Percentiles rank a stretch among this genome's conserved stretches.
Evolutionary conservation across 30 jellyfish, hydroid and myxozoan genomes (phyloP).

Genomic region (Nemopilema nomurai): DNA sequence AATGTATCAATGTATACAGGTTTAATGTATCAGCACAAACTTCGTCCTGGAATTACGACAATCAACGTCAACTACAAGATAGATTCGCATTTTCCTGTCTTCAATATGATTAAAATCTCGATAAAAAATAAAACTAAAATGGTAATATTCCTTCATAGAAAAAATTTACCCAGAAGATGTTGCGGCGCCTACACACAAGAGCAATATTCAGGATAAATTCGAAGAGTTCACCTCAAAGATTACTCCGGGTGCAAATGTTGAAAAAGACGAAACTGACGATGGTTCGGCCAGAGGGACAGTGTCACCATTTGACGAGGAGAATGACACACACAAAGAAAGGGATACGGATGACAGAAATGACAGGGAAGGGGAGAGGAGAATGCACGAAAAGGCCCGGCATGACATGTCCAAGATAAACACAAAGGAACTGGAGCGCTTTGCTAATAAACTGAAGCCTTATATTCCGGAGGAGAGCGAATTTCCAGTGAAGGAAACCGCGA

Average conservation of each 20-base stretch:
- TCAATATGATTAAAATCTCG: too few relatives aligned
- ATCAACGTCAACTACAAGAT: too few relatives aligned
- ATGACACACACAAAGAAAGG: conserved; percentile 22
- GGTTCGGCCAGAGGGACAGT: conserved; percentile 68
- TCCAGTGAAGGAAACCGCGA: conserved; percentile 14
- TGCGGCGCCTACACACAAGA: conserved; percentile 57
- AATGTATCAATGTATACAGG: too few relatives aligned
- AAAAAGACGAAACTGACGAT: conserved; percentile 35
- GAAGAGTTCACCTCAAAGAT: conserved; percentile 31
- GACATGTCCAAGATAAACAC: background rate
- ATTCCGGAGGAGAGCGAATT: conserved; percentile 47
- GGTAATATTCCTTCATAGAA: conserved; percentile 27
- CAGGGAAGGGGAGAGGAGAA: background rate
- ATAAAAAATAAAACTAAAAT: too few relatives aligned
- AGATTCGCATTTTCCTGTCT: too few relatives aligned
- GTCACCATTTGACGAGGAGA: conserved; percentile 67
- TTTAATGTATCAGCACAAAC: too few relatives aligned
- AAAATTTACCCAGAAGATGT: conserved; percentile 58
- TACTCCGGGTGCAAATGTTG: conserved; percentile 14
- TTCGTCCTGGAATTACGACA: too few relatives aligned
- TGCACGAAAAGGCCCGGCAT: background rate
- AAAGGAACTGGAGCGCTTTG: conserved; percentile 44
- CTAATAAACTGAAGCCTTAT: conserved; percentile 34
- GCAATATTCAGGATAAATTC: conserved; percentile 33
- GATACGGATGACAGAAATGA: conserved; percentile 3